Conservation (phyloP, 2,113 vertebrate species). For the Chrysochloris asiatica region DNA sequence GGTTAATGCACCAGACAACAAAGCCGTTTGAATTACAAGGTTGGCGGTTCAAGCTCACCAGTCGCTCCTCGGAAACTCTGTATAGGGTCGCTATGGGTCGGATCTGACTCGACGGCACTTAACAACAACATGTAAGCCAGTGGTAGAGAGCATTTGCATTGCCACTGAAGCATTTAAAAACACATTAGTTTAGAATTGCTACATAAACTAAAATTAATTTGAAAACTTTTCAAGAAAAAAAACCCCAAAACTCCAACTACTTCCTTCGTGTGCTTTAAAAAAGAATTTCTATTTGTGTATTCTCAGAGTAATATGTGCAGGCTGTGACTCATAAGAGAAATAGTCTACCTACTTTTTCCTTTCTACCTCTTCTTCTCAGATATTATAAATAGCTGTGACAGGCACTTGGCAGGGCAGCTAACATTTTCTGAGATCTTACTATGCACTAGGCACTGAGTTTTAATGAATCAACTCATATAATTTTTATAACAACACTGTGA, state of each 20-base stretch:
- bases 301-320: conserved; percentile 1
- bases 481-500: background rate
- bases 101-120: too few relatives aligned
- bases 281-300: conserved; percentile 1
- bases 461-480: conserved; percentile 21
- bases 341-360: background rate
- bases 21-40: too few relatives aligned
- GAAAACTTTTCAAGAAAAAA: conserved; percentile 30
- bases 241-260: background rate
- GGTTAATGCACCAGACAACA: too few relatives aligned
- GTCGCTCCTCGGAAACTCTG: too few relatives aligned
- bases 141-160: background rate
- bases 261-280: conserved; percentile 28
- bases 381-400: background rate
- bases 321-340: conserved; percentile 39
- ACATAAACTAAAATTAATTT: conserved; percentile 44
- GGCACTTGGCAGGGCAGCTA: conserved; percentile 10
- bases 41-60: too few relatives aligned
- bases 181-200: conserved; percentile 15
- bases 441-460: background rate
- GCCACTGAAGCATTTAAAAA: conserved; percentile 1
- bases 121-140: too few relatives aligned
- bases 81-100: too few relatives aligned
- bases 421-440: background rate
- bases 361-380: background rate